Evolutionary conservation across 1,140 invertebrate genomes (phyloP).

Genomic region (Monochamus saltuarius): DNA sequence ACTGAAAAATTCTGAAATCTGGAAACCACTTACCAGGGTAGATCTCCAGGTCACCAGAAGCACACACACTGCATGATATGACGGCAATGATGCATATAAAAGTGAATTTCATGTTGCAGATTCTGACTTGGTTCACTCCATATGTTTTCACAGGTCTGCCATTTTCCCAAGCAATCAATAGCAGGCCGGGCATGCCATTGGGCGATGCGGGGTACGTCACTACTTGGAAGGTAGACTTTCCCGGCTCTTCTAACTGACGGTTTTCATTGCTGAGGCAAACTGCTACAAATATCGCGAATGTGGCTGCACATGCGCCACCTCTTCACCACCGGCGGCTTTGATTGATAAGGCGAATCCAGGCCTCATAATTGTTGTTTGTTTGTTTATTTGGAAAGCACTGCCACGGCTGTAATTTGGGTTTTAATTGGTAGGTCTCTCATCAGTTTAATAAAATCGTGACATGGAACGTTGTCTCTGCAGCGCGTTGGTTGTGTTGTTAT

Average conservation of each 20-base stretch:
- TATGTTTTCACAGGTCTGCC: slow-evolving; percentile 40
- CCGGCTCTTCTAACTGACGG: slow-evolving; percentile 9
- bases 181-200: slow-evolving; percentile 36
- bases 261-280: slow-evolving; percentile 26
- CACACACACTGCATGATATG: slow-evolving; percentile 37
- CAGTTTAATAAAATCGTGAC: too few relatives aligned
- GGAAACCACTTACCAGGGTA: slow-evolving; percentile 35
- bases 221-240: slow-evolving; percentile 14
- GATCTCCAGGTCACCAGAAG: slow-evolving; percentile 32
- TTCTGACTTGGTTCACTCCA: slow-evolving; percentile 34
- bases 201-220: slow-evolving; percentile 33
- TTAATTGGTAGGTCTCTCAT: too few relatives aligned
- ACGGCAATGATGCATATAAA: slow-evolving; percentile 39
- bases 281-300: too few relatives aligned
- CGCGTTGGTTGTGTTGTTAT: too few relatives aligned
- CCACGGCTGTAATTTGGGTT: too few relatives aligned
- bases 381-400: too few relatives aligned
- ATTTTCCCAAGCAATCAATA: slow-evolving; percentile 43
- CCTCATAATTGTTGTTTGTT: too few relatives aligned
- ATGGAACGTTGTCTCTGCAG: too few relatives aligned
- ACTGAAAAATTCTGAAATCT: neutral
- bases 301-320: too few relatives aligned
- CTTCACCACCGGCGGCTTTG: too few relatives aligned
- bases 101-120: slow-evolving; percentile 39
- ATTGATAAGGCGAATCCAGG: too few relatives aligned